Evolutionary conservation across 1,140 invertebrate species (phyloP), one percentile per base, ranked within the genome.

Genomic region (Solenopsis invicta): DNA sequence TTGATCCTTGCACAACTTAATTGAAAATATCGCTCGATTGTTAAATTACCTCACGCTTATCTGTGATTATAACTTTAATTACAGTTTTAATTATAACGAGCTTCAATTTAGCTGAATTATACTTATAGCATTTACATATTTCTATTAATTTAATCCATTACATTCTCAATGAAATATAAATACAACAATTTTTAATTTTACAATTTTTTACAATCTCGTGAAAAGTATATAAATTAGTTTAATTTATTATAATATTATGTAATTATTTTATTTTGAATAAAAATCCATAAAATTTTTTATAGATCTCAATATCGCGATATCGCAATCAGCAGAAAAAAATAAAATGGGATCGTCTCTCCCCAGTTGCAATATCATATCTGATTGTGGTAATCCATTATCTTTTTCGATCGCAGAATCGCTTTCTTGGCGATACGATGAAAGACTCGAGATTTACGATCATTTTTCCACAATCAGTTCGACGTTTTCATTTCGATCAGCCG

Each of bases 401-500:
- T 64, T 66, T 77, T 52, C 16, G 2, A 9, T 45, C 13, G 29
- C 41, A 12, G 24, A 13, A 78, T 45, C 16, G 59, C 48, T 50
- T 77, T 13, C 18, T 80, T 56, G 18, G 18, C 24, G 18, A 78
- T 34, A n/a, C 64, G 24, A 81, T 12, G 12, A 74, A 64, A 54
- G 50, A 16, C 54, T 13, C 37, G 9, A 37, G 71, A 81, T 81
- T 87, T 87, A 81, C 29, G 52, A 77, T 71, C 64, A 84, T 81
- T 77, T 87, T 72, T 90, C 12, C 48, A 45, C n/a, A 50, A 87
- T 89, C 72, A 66, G 21, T 21, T 54, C 48, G 69, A 52, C 69
- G 52, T 50, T 77, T 62, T 77, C 62, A 74, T 91, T 69, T 85
- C 71, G 85, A 87, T 90, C 89, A 87, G 77, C 62, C 86, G 87